Evolutionary conservation across 2,797 vertebrate genomes (phyloP), one percentile per base, ranked within the genome.

Genomic region (Heteromormyrus szaboi): DNA sequence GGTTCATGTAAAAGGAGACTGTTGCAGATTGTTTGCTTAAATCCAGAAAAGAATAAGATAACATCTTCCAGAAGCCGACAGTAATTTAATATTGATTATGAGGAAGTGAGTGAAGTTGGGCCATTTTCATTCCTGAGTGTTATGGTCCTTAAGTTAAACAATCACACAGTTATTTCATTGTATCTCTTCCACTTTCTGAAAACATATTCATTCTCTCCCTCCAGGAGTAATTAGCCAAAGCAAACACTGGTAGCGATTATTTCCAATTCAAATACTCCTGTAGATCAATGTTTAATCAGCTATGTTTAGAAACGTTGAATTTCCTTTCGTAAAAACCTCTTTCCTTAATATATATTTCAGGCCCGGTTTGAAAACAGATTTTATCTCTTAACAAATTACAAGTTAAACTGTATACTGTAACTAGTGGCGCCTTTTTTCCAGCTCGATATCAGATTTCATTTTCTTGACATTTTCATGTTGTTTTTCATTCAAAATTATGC

Each of bases 241-340:
- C 89, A 89, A 85, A 90, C 87, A 90, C 41, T 17, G 14, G 37
- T 33, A 79, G 87, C 14, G 79, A 85, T 59, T 85, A 56, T 59
- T 62, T 59, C 48, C 76, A 88, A 65, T 25, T 89, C 72, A 79
- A 88, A 90, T 88, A 88, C 44, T 65, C 12, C 53, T 50, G 14
- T 48, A 46, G 53, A 88, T 85, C 84, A 46, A 51, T 88, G 86
- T 76, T 87, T 72, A 88, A 88, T 89, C 86, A 85, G 88, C 51
- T 86, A 76, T 44, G 48, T 53, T 85, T 88, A 85, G 84, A 88
- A 85, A 88, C 56, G 79, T 53, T 62, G 54, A 29, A 41, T 72
- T 87, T 65, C 53, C 68, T 53, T 89, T 79, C 6, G 33, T n/a
- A 48, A 88, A 37, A 85, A 68, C 37, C 56, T 79, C 37, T 79